Evolutionary conservation across 2,113 vertebrate species (phyloP).

Genomic region (Falcunculus frontatus): DNA sequence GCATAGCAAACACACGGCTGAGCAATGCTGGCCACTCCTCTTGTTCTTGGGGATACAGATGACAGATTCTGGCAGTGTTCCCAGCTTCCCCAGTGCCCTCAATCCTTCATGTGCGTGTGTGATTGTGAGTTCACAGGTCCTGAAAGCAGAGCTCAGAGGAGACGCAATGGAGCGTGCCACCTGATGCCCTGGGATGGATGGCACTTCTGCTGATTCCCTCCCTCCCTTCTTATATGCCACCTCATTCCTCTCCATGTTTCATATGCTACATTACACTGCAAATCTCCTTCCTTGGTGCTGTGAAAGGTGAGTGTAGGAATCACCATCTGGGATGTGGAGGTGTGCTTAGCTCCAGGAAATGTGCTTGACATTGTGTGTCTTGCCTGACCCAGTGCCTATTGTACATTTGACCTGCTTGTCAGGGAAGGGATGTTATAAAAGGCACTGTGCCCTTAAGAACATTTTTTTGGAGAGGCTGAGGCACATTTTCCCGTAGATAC

Average conservation of each 20-base stretch:
- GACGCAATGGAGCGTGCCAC: background rate
- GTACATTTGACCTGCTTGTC: background rate
- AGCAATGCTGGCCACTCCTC: background rate
- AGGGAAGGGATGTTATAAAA: background rate
- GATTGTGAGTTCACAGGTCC: background rate
- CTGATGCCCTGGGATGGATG: background rate
- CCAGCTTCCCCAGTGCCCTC: background rate
- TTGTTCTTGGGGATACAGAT: background rate
- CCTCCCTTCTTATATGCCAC: background rate
- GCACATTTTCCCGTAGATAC: background rate
- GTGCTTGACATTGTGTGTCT: background rate
- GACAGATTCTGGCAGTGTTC: background rate
- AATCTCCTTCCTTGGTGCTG: background rate
- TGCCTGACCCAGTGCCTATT: background rate
- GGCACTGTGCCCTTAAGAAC: background rate
- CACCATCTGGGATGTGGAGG: background rate
- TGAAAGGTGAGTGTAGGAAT: background rate
- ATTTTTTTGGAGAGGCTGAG: background rate
- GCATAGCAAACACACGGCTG: background rate
- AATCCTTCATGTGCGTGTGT: background rate
- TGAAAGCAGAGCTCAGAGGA: background rate
- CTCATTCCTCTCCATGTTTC: background rate
- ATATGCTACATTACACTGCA: background rate
- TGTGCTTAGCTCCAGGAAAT: background rate
- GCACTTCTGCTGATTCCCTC: background rate